Base-by-base conservation (phyloP, 1,140 invertebrate species). In the Plodia interpunctella region DNA sequence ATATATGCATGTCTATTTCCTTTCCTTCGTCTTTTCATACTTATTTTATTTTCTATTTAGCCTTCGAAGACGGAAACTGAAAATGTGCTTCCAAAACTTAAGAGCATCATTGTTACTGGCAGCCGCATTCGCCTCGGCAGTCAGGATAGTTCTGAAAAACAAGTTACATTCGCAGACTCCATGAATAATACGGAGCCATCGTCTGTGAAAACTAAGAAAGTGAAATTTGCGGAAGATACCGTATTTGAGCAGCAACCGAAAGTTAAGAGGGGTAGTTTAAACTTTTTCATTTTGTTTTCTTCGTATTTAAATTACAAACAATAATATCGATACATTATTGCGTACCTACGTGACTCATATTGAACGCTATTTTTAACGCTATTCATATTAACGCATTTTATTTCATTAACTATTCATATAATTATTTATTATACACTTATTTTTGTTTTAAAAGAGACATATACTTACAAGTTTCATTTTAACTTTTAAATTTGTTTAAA, bases 131-230 rank as follows among this genome's bases (percentile, higher is more conserved):
- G 72, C 10, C 58, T 86, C 1, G 77, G 76, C 9, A 86, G 80
- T 52, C 83, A 85, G 18, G 86, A 88, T 19, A 88, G 84, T 51
- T 69, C 78, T 4, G 86, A 88, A 15, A 85, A 86, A 49, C 82
- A 85, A 17, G 77, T 80, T 19, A 81, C 79, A 0, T 84, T 81
- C 55, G 78, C 79, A 53, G 81, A 87, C 2, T 80, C 78, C 2
- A 64, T 58, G 15, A 60, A 60, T 25, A 77, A 65, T 59, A 66
- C 66, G 10, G 70, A 68, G 9, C 70, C 66, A 21, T 72, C 76
- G 2, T 78, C 76, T 6, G 54, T 68, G 0, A 87, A 83, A 25
- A 66, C 64, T 0, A 89, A 87, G 52, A 80, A 70, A 59, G 84
- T 87, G 0, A 83, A 80, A 52, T 87, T 86, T 59, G 81, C 81